A percentile compares a stretch with the other conserved stretches of the same genome.
Evolutionary conservation across 2,113 vertebrate genomes (phyloP).

Genomic region (Grallaria varia): DNA sequence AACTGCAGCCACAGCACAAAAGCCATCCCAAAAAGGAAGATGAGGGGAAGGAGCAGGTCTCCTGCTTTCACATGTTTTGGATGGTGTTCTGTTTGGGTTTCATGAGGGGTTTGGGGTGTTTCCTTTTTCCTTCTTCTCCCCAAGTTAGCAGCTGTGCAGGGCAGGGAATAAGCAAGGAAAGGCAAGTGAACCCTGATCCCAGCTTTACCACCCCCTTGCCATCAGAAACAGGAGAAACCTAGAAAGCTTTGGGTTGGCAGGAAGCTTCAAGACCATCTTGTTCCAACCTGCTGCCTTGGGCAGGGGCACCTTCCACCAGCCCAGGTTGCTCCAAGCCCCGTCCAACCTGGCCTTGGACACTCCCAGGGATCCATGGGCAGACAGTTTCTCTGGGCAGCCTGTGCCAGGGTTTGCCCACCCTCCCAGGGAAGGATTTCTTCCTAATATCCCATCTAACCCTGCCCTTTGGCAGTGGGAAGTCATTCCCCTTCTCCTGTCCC

Average conservation of each 20-base stretch:
- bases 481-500: neutral
- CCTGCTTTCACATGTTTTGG: neutral
- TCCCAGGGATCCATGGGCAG: neutral
- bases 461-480: neutral
- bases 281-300: neutral
- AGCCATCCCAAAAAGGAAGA: neutral
- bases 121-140: neutral
- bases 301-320: neutral
- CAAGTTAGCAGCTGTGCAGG: neutral
- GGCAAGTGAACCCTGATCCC: neutral
- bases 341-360: neutral
- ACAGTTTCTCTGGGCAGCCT: neutral
- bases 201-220: neutral
- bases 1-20: neutral
- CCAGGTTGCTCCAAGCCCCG: rapidly evolving
- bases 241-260: neutral
- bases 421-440: rapidly evolving
- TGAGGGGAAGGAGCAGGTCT: neutral
- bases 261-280: neutral
- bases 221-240: neutral
- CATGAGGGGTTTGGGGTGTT: neutral
- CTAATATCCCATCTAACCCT: rapidly evolving
- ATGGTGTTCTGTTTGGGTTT: neutral
- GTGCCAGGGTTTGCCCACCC: neutral
- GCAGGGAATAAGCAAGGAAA: neutral